Evolutionary conservation across 1,140 invertebrate genomes (phyloP).

Genomic region (Drosophila leontia): DNA sequence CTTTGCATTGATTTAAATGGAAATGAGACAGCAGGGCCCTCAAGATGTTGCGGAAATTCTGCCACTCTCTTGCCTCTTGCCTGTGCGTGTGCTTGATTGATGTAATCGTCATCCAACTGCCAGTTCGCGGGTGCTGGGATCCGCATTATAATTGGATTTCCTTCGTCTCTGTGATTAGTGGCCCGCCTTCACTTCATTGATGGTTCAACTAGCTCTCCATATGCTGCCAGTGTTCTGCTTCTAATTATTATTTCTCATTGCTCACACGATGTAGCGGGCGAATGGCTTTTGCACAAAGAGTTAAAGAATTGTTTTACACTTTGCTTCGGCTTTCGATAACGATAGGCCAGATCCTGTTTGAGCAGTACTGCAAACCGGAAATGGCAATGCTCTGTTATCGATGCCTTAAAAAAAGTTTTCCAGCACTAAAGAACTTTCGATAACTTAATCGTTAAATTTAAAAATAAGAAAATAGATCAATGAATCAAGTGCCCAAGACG

Average conservation of each 20-base stretch:
- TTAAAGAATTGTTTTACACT: background rate
- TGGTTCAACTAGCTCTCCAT: constrained; percentile 16
- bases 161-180: constrained; percentile 28
- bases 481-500: background rate
- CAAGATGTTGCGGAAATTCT: constrained; percentile 54
- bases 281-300: background rate
- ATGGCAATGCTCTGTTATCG: background rate
- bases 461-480: constrained; percentile 14
- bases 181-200: constrained; percentile 33
- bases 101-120: constrained; percentile 48
- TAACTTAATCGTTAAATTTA: too few species aligned
- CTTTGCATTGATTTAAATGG: constrained; percentile 65
- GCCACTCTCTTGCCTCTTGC: background rate
- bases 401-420: background rate
- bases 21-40: constrained; percentile 25
- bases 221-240: constrained; percentile 10
- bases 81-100: constrained; percentile 66
- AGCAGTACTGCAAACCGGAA: background rate
- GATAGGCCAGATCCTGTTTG: background rate
- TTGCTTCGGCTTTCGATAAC: background rate
- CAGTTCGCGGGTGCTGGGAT: constrained; percentile 17
- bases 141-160: constrained; percentile 55
- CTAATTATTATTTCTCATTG: constrained; percentile 31
- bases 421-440: background rate
- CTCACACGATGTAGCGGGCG: constrained; percentile 20